Base-by-base conservation (phyloP, 2,888 invertebrate species). In the Spicauda simplicius region DNA sequence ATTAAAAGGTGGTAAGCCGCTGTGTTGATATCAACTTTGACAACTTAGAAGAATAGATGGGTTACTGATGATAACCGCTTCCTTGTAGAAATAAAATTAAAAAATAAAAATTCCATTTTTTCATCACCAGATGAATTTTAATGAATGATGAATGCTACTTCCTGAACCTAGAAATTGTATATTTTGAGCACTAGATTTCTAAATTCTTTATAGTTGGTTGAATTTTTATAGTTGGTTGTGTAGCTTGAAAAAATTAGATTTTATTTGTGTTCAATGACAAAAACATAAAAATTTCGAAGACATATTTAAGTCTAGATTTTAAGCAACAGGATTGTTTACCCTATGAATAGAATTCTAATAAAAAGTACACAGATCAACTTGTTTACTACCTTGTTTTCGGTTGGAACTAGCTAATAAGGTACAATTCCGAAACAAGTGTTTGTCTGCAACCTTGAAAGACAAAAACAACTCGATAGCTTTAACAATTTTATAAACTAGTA, bases 401-500 rank as follows among this genome's bases (percentile, higher is more conserved):
- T 2, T 41, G 10, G 12, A 41, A 41, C 12, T 14, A 14, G 41
- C 41, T 41, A 41, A 41, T 41, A 41, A 14, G 41, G 20, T 56
- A 64, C 20, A 58, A 33, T 64, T 58, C 53, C 53, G 12, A 53
- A 37, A 33, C 30, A 0, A 45, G 53, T 33, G n/a, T 65, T 53
- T 41, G 8, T 16, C 11, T 37, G 12, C 57, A 30, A 48, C 65
- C 65, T 65, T 59, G 53, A 11, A 59, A 65, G 58, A 65, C 57
- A 45, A 57, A 59, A 64, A 64, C 56, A 64, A 66, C 59, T 48
- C 33, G 45, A 45, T 59, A 58, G 25, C 25, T 25, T 25, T 25
- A 25, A 60, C 50, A 33, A 57, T 33, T 61, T 61, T 56, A 25
- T 67, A 61, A 14, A n/a, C 12, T 33, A 30, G 30, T 18, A 25